Conservation (phyloP, 1,140 invertebrate species). For the Conopomorpha cramerella region DNA sequence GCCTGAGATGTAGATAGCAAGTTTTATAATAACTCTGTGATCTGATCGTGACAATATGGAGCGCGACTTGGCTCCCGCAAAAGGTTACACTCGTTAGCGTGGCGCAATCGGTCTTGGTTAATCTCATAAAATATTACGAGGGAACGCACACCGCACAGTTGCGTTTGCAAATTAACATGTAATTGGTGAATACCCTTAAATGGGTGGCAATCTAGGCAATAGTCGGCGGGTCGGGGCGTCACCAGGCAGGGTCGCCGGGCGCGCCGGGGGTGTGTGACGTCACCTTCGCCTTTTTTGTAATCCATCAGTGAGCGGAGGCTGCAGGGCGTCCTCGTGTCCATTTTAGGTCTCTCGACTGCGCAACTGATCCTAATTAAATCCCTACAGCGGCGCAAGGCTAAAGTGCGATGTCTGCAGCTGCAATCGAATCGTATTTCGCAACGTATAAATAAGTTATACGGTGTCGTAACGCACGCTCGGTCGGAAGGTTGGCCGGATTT, state of each 20-base stretch:
- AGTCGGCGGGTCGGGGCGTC: not conserved
- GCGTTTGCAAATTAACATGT: constrained; percentile 2
- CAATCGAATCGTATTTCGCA: constrained; percentile 58
- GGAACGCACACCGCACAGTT: constrained; percentile 1
- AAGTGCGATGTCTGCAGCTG: constrained; percentile 54
- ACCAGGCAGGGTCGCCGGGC: not conserved
- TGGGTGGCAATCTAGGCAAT: too few relatives aligned
- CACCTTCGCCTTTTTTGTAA: constrained; percentile 32
- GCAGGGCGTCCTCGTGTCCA: constrained; percentile 49
- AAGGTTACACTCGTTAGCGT: constrained; percentile 53
- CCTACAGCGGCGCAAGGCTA: constrained; percentile 50
- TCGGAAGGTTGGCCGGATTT: constrained; percentile 61
- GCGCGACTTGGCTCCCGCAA: constrained; percentile 29
- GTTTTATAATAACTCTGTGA: too few relatives aligned
- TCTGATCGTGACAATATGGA: constrained; percentile 49
- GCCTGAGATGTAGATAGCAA: too few relatives aligned
- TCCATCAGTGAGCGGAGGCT: constrained; percentile 35
- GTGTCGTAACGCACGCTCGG: constrained; percentile 39
- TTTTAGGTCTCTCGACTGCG: constrained; percentile 36
- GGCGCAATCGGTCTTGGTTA: constrained; percentile 26
- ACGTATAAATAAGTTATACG: constrained; percentile 52
- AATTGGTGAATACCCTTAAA: too few relatives aligned
- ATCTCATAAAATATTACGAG: constrained; percentile 19
- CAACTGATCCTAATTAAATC: constrained; percentile 58
- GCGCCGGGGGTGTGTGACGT: constrained; percentile 17